phyloP scores from a whole-genome alignment of 2,888 invertebrate genomes.

The Synergus japonicus region DNA sequence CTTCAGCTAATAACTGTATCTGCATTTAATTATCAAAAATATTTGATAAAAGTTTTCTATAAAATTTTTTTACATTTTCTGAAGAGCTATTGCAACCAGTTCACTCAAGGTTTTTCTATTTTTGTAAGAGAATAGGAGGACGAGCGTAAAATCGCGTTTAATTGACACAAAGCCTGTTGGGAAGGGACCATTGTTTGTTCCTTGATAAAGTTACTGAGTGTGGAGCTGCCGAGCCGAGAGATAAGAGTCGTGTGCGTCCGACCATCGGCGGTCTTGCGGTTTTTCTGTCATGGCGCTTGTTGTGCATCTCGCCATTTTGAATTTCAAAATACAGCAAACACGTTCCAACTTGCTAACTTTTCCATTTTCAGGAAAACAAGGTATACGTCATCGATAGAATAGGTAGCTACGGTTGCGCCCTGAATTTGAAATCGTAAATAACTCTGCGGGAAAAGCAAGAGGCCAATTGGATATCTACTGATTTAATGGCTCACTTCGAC shows the following conservation, averaged over 20 bases:
- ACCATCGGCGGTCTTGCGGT: conserved; percentile 17
- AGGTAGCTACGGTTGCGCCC: background rate
- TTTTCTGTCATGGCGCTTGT: background rate
- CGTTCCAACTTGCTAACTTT: background rate
- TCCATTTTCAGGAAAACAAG: background rate
- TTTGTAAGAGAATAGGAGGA: conserved; percentile 15
- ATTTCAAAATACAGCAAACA: background rate
- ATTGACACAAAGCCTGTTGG: conserved; percentile 53
- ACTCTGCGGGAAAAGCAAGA: background rate
- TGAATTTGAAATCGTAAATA: background rate
- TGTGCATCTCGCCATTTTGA: conserved; percentile 2
- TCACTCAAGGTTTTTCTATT: conserved; percentile 9
- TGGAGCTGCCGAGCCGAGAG: conserved; percentile 51
- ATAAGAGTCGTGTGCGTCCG: conserved; percentile 51
- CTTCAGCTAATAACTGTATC: no score
- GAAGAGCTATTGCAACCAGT: background rate
- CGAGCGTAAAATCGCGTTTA: conserved; percentile 47
- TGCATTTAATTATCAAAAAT: no score
- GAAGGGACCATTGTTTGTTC: conserved; percentile 69
- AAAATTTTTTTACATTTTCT: background rate
- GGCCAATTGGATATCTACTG: background rate
- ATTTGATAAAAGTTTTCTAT: background rate
- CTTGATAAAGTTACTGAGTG: conserved; percentile 67
- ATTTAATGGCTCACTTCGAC: background rate
- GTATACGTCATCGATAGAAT: background rate